Evolutionary conservation across 2,113 vertebrate genomes (phyloP), one percentile per base, ranked within the genome.

Genomic region (Trichechus manatus): DNA sequence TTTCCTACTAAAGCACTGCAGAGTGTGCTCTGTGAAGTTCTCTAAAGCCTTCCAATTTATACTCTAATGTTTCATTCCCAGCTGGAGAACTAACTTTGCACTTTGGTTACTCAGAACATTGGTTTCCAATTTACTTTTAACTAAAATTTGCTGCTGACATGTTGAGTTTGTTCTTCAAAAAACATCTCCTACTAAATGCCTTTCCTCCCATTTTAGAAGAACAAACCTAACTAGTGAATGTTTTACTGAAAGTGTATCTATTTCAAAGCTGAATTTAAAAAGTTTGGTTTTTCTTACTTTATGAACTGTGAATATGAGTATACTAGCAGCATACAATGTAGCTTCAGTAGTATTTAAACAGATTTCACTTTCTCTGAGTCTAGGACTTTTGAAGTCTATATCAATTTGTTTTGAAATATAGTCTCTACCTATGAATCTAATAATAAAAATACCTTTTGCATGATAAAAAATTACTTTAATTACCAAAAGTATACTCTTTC

Each of bases 271-370:
- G 66, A 97, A 86, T 87, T 94, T 56, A 56, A 56, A 91, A 86
- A 84, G 33, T 89, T 96, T 84, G 93, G 47, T 97, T 98, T 95
- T 96, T 97, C 96, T 97, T 97, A 96, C 75, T 66, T 94, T 93
- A 94, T 97, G 98, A 98, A 94, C 98, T 98, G 98, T 98, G 98
- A 98, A 98, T 98, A 97, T 98, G 96, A 94, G 78, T 98, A 95
- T 98, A 91, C 96, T 93, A 97, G 36, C 92, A 94, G 89, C 79
- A 36, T 94, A 47, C 59, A 3, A 1, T 93, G 17, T 96, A 96
- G 97, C 78, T 94, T 61, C 94, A 96, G 79, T 87, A 94, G 31
- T 97, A 96, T 97, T 97, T 97, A 98, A 97, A 89, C 97, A 96
- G 89, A 94, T 87, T 91, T 94, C 56, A 94, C 42, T 96, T 97